phyloP scores from a whole-genome alignment of 2,888 invertebrate species.

The Drosophila cyrtoloma region DNA sequence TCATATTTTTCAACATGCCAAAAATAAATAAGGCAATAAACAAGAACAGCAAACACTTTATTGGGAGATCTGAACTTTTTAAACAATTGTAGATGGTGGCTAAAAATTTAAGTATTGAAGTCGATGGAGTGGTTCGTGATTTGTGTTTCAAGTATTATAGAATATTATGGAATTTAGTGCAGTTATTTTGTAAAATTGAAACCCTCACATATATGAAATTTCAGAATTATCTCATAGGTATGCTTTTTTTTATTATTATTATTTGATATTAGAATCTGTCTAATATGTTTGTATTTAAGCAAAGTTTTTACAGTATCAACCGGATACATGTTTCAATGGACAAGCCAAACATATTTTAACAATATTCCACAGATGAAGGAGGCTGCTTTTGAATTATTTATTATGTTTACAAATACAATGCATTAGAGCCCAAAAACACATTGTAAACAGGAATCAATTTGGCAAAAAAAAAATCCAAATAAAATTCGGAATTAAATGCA shows the following conservation, averaged over 20 bases:
- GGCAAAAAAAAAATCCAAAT: background rate
- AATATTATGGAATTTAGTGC: background rate
- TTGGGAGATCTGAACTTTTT: background rate
- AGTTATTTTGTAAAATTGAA: background rate
- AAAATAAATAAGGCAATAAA: background rate
- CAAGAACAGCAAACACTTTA: background rate
- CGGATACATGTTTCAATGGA: background rate
- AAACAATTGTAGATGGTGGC: background rate
- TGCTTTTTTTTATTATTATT: background rate
- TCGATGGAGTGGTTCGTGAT: background rate
- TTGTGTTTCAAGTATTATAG: background rate
- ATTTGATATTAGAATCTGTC: background rate
- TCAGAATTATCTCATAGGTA: accelerated
- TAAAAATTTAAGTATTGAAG: no score
- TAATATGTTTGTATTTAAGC: background rate
- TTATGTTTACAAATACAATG: background rate
- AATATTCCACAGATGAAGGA: background rate
- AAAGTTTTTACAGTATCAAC: background rate
- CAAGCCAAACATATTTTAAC: background rate
- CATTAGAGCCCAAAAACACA: background rate
- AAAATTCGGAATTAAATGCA: background rate
- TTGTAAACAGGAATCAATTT: conserved; percentile 2
- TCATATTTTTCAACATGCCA: background rate
- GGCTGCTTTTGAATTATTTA: background rate
- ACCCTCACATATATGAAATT: background rate